Base-by-base conservation (phyloP, 2,888 invertebrate genomes). In the Mesorhabditis sp. region DNA sequence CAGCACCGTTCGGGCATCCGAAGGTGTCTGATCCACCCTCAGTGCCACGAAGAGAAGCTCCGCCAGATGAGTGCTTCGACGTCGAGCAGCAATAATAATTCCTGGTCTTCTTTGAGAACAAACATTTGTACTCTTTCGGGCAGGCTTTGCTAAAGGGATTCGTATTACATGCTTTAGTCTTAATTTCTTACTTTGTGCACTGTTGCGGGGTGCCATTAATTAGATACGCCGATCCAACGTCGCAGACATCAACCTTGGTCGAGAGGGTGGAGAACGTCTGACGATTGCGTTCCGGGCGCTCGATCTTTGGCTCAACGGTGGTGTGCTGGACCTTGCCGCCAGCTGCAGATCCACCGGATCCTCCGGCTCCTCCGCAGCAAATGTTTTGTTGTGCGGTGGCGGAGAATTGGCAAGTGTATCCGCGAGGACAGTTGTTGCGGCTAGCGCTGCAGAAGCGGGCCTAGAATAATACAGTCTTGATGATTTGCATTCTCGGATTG, bases 361-460 rank as follows among this genome's bases (percentile, higher is more conserved):
- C 70, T 63, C 44, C 65, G 64, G 50, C 66, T 15, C 71, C 70
- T 67, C 83, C 83, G 66, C 84, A 84, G 72, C 84, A 84, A 58
- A 84, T 78, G 72, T 82, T 82, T 67, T 81, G 78, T 68, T 80
- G 76, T 13, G 79, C 75, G 44, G 78, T 74, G 58, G 80, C 76
- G 50, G 79, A 79, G 81, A 79, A 82, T 73, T 84, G 84, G 69
- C 84, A 84, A 7, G 77, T 76, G 73, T 72, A 84, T 43, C 77
- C 78, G n/a, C 71, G 65, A 10, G 74, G 76, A 67, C 74, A 75
- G 10, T 45, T 67, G 10, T 67, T 68, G 42, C 66, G 69, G 7
- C 45, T n/a, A 43, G 63, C 6, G 41, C 6, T n/a, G 63, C 63
- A 62, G 63, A 62, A 50, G 1, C 58, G 58, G n/a, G 58, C 58